Base-by-base conservation (phyloP, 2,113 vertebrate species). In the Syrrhaptes paradoxus region DNA sequence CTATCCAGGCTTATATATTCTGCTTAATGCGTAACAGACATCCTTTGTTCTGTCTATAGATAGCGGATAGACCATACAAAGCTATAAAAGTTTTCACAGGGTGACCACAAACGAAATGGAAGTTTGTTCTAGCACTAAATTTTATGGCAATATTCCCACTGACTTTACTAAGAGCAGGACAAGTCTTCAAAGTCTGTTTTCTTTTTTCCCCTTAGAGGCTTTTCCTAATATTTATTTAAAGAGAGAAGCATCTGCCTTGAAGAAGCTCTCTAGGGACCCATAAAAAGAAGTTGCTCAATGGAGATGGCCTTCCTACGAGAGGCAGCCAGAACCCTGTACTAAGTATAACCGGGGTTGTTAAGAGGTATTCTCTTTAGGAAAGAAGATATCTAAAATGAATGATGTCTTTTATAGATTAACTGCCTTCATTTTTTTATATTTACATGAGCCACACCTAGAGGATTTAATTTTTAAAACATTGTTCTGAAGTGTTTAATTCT, bases 171-270 rank as follows among this genome's bases (percentile, higher is more conserved):
- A 81, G 22, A 75, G 15, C 65, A 75, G 61, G 57, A 84, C 29
- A 66, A 72, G 25, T 77, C 78, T 85, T 94, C 55, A 79, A 91
- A 82, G 67, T 38, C 62, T 95, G 0, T 71, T 95, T 90, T 85
- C 52, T 68, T 65, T 65, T 73, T 54, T n/a, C 74, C 43, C 55
- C 51, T 89, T 52, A 52, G 57, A 94, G 80, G 43, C n/a, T 92
- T 94, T 93, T 88, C 52, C 76, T 83, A 70, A 77, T 93, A 84
- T 95, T 95, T 96, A 89, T 72, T 95, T 94, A 87, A 80, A 90
- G 83, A 86, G 66, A 79, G 93, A 93, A 24, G 76, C 94, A 96
- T 92, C 90, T 93, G 88, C 83, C 95, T 89, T 81, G 48, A 94
- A 74, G 90, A n/a, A 87, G 79, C 46, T 82, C 90, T 85, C 82